These are phyloP conservation scores for Thalassaphorura encarpata DNA, from an alignment of 1,140 invertebrate genomes.

Conservation along the genomic window DNA sequence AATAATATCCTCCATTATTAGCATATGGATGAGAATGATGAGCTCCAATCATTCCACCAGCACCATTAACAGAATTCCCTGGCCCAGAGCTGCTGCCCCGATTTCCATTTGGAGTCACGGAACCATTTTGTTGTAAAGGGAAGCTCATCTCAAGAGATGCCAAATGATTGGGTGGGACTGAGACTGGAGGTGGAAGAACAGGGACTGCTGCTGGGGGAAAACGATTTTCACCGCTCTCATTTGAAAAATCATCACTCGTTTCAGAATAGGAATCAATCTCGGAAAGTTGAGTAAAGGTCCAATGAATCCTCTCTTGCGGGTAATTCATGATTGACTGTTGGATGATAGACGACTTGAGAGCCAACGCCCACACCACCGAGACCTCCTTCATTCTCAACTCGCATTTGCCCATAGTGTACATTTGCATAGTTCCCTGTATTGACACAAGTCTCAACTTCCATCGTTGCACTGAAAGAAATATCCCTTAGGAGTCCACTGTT, in stretches of 20 bases:
- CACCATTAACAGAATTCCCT: background rate
- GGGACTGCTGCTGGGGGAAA: constrained; percentile 7
- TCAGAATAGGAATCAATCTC: constrained; percentile 58
- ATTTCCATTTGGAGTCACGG: constrained; percentile 8
- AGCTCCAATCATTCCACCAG: background rate
- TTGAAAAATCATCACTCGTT: constrained; percentile 38
- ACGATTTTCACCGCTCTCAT: constrained; percentile 30
- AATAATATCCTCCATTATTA: background rate
- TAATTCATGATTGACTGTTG: constrained; percentile 36
- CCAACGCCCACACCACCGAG: background rate
- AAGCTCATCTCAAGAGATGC: constrained; percentile 18
- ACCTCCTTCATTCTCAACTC: background rate
- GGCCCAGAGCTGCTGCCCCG: background rate
- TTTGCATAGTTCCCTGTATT: constrained; percentile 53
- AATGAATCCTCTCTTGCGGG: constrained; percentile 50
- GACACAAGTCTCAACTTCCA: constrained; percentile 51
- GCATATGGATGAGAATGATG: constrained; percentile 10
- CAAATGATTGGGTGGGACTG: too few relatives aligned
- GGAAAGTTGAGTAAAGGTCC: constrained; percentile 50
- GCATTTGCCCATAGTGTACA: constrained; percentile 44
- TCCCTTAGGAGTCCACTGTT: constrained; percentile 43
- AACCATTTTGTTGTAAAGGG: constrained; percentile 21
- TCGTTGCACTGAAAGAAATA: constrained; percentile 44
- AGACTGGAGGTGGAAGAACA: background rate
- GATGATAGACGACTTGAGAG: constrained; percentile 32